Evolutionary conservation across 2,888 invertebrate genomes (phyloP).

Genomic region (Pherbina coryleti): DNA sequence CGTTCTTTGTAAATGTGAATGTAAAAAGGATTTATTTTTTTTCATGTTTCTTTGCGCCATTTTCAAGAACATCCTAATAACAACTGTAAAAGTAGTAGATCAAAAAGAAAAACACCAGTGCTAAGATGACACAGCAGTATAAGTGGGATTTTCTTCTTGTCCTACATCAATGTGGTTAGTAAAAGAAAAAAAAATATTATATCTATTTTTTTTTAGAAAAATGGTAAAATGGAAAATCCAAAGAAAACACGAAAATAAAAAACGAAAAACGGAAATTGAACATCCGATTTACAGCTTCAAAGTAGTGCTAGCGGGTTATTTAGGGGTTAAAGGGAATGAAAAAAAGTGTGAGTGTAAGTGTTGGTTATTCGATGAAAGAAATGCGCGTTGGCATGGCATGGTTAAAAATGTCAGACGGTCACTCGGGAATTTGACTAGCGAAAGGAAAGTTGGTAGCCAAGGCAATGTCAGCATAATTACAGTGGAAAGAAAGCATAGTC

Average conservation of each 20-base stretch:
- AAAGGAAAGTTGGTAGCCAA: background rate
- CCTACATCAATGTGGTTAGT: background rate
- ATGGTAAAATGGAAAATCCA: constrained; percentile 4
- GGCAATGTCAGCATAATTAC: constrained; percentile 39
- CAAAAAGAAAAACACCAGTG: background rate
- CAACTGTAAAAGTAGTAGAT: background rate
- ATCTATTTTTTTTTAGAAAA: background rate
- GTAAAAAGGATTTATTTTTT: background rate
- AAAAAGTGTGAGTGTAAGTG: background rate
- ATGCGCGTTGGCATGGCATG: background rate
- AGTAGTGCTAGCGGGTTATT: background rate
- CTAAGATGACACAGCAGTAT: background rate
- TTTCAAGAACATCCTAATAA: background rate
- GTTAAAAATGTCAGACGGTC: background rate
- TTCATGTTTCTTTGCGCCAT: background rate
- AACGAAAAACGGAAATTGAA: constrained; percentile 40
- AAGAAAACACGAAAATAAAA: background rate
- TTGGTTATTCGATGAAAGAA: background rate
- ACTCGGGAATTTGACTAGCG: background rate
- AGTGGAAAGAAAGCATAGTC: constrained; percentile 14
- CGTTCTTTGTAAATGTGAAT: too few species aligned
- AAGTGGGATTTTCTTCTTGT: background rate
- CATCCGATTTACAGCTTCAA: constrained; percentile 32
- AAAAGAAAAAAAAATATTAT: constrained; percentile 4
- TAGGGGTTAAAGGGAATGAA: background rate